Base-by-base conservation (phyloP, 2,888 invertebrate genomes). In the Prosopocoilus inquinatus region DNA sequence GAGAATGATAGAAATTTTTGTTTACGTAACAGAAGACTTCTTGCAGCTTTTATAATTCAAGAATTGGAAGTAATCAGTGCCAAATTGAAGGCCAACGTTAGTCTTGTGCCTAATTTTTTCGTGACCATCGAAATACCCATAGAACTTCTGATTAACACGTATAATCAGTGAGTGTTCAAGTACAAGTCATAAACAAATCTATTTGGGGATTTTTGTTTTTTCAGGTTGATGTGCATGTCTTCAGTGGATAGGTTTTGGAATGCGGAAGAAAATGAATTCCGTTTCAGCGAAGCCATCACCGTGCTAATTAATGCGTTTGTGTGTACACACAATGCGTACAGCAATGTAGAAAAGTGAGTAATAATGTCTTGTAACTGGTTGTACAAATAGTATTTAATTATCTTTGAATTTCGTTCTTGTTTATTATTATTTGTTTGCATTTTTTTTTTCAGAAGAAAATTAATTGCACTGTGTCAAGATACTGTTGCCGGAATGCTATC, bases 261-360 rank as follows among this genome's bases (percentile, higher is more conserved):
- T 56, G 86, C 87, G 13, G 86, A 89, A 75, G 90, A 91, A 51
- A 88, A 91, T 72, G 93, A 94, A 75, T 87, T 89, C 72, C 94
- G 95, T 80, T 81, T 94, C 61, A 86, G 93, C 62, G 84, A 86
- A 73, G 90, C 88, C 3, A 85, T 91, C 16, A 86, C 87, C 54
- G 81, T 84, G 63, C 79, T 95, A 66, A 84, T 94, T 58, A 84
- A 84, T 60, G 80, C 83, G 45, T 86, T 92, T 66, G 83, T 88
- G 47, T 82, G 84, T 53, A 83, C 82, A 67, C 82, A 87, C 33
- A 79, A 82, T 61, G 76, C 80, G 16, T 84, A 88, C 12, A 79
- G 75, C 52, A 80, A 73, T 60, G 76, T 79, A 13, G 74, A 77
- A 60, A 79, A 78, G 81, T 80, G 69, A 72, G 71, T 69, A n/a